These are phyloP conservation scores for Polypterus senegalus DNA, from an alignment of 2,113 vertebrate species.

Conservation along the genomic window DNA sequence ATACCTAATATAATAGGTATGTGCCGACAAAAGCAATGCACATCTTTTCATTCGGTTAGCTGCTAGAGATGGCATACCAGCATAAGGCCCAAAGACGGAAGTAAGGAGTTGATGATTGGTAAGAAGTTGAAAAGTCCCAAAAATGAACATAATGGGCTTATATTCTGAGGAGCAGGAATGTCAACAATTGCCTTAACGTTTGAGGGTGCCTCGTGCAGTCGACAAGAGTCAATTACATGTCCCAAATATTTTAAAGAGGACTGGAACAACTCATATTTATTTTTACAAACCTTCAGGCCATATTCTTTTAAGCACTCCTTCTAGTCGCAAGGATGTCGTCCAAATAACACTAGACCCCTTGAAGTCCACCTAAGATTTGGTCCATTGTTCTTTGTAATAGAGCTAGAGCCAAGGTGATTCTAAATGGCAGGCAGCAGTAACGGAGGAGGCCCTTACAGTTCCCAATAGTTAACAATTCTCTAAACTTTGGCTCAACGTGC, in stretches of 20 bases:
- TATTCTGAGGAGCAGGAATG: slow-evolving; percentile 4
- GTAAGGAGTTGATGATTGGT: no score
- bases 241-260: slow-evolving; percentile 8
- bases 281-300: slow-evolving; percentile 6
- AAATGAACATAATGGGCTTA: slow-evolving; percentile 6
- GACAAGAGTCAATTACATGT: slow-evolving; percentile 3
- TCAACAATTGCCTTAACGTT: slow-evolving; percentile 1
- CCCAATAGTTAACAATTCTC: background rate
- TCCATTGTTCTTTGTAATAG: no score
- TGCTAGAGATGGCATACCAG: no score
- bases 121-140: slow-evolving; percentile 9
- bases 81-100: no score
- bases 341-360: no score
- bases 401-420: no score
- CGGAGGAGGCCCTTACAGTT: background rate
- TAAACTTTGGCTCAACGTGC: background rate
- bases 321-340: no score
- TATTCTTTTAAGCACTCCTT: slow-evolving; percentile 8
- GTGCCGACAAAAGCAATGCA: no score
- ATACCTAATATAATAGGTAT: no score
- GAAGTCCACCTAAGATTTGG: no score
- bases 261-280: slow-evolving; percentile 11
- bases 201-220: background rate
- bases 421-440: background rate
- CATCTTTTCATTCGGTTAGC: no score